phyloP scores from a whole-genome alignment of 2,888 invertebrate genomes.

The Amorpha juglandis region DNA sequence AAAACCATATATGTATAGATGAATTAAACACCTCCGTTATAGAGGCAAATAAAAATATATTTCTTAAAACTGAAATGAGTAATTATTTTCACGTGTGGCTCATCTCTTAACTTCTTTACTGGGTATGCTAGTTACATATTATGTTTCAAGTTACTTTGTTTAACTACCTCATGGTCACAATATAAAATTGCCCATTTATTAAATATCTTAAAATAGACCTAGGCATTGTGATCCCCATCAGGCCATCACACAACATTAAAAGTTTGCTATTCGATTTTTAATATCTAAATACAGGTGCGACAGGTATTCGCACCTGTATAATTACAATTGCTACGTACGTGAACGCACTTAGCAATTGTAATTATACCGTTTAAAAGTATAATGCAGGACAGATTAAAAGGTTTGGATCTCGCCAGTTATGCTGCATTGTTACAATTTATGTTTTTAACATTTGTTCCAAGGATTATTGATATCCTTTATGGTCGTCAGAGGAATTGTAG shows the following conservation, averaged over 20 bases:
- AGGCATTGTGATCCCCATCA: conserved; percentile 45
- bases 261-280: conserved; percentile 46
- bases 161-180: conserved; percentile 41
- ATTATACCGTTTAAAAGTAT: conserved; percentile 17
- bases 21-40: too few relatives aligned
- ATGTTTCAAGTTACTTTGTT: not conserved
- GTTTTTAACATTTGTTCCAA: not conserved
- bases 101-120: too few relatives aligned
- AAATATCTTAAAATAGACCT: conserved; percentile 56
- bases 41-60: too few relatives aligned
- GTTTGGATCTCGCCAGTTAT: not conserved
- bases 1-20: too few relatives aligned
- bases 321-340: conserved; percentile 28
- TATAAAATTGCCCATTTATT: conserved; percentile 51
- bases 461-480: not conserved
- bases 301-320: too few relatives aligned
- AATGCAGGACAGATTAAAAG: conserved; percentile 1
- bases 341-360: conserved; percentile 20
- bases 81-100: too few relatives aligned
- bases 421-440: conserved; percentile 1
- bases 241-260: conserved; percentile 40
- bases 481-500: not conserved
- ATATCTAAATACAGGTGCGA: conserved; percentile 46
- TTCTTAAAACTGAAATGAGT: too few relatives aligned
- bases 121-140: too few relatives aligned